phyloP scores from a whole-genome alignment of 2,888 invertebrate species.

The Oasisia sp. region DNA sequence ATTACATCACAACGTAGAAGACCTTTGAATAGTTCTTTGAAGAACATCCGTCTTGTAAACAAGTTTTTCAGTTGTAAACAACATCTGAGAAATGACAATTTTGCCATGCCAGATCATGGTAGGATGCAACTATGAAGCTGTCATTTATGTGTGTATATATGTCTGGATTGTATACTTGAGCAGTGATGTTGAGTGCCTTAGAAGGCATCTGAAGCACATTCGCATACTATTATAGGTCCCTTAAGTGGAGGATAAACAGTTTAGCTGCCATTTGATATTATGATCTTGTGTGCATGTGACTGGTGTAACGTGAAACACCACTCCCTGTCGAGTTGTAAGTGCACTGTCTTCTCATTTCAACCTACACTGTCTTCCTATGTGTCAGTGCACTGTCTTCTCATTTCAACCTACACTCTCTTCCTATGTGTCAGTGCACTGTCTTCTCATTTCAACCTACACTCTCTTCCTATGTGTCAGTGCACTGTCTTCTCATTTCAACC shows the following conservation, averaged over 20 bases:
- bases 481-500: no score
- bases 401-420: no score
- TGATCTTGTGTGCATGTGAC: not conserved
- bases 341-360: not conserved
- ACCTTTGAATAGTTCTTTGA: not conserved
- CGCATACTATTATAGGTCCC: not conserved
- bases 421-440: no score
- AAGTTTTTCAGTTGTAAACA: not conserved
- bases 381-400: no score
- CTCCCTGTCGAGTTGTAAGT: not conserved
- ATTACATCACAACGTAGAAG: no score
- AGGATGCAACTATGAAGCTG: no score
- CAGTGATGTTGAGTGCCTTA: not conserved
- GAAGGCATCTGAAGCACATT: not conserved
- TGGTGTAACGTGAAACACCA: not conserved
- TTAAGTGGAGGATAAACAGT: constrained; percentile 2
- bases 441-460: no score
- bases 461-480: no score
- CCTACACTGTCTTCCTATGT: no score
- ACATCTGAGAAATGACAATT: not conserved
- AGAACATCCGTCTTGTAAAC: not conserved
- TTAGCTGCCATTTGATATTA: not conserved
- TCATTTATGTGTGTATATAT: not conserved
- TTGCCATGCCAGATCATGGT: not conserved
- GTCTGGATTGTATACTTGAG: not conserved